phyloP scores from a whole-genome alignment of 2,797 vertebrate genomes.

The Thamnophis elegans region DNA sequence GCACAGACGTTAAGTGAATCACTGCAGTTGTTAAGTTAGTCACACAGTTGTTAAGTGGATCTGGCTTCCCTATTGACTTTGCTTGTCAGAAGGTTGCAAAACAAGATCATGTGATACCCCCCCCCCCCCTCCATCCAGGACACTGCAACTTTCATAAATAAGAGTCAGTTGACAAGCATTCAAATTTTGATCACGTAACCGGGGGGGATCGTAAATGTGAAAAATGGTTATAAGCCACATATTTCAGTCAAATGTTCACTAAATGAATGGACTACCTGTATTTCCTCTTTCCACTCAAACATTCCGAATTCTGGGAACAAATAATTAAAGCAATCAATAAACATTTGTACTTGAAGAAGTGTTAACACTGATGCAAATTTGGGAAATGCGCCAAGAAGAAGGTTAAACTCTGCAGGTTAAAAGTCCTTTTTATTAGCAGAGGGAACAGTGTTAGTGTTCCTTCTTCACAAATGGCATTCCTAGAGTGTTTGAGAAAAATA shows the following conservation, averaged over 20 bases:
- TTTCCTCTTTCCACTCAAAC: neutral
- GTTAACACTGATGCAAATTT: slow-evolving; percentile 43
- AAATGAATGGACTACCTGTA: neutral
- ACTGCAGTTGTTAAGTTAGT: neutral
- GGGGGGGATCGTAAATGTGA: neutral
- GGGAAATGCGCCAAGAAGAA: slow-evolving; percentile 52
- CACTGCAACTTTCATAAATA: neutral
- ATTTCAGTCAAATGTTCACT: neutral
- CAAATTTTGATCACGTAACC: neutral
- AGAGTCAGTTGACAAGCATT: neutral
- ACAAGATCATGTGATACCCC: neutral
- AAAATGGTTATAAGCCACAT: neutral
- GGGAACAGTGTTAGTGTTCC: slow-evolving; percentile 40
- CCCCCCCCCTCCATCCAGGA: neutral
- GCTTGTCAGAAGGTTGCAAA: neutral
- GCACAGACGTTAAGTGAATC: neutral
- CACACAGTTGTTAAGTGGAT: neutral
- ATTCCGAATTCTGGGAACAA: slow-evolving; percentile 20
- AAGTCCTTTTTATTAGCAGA: slow-evolving; percentile 42
- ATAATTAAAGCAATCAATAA: neutral
- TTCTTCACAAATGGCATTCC: slow-evolving; percentile 46
- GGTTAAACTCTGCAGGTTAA: slow-evolving; percentile 50
- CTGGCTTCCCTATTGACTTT: neutral
- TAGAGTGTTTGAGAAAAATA: slow-evolving; percentile 35
- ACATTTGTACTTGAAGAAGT: slow-evolving; percentile 19